These are phyloP conservation scores for Sardinella longiceps DNA, from an alignment of 2,797 vertebrate genomes.

Conservation along the genomic window DNA sequence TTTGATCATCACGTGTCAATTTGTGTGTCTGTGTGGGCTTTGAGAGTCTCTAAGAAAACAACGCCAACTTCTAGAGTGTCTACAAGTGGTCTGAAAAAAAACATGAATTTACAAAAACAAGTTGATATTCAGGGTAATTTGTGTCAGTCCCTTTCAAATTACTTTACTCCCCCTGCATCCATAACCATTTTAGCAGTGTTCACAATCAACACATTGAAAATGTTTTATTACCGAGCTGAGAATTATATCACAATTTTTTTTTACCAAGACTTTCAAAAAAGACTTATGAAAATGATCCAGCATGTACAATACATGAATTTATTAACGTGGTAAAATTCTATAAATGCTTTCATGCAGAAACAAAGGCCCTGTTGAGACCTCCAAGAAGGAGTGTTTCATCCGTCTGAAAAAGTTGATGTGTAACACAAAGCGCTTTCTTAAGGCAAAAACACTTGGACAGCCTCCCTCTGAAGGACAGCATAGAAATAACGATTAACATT, in stretches of 20 bases:
- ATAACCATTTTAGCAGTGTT: background rate
- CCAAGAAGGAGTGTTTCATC: slow-evolving; percentile 6
- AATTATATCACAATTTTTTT: background rate
- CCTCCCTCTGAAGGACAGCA: slow-evolving; percentile 20
- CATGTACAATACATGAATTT: background rate
- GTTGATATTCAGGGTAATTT: background rate
- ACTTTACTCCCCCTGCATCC: background rate
- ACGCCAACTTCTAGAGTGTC: background rate
- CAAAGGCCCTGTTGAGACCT: slow-evolving; percentile 10
- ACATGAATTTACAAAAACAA: background rate
- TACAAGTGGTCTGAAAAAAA: background rate
- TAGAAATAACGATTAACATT: slow-evolving; percentile 40
- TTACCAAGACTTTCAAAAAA: background rate
- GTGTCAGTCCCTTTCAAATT: background rate
- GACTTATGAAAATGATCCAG: background rate
- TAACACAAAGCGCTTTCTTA: slow-evolving; percentile 20
- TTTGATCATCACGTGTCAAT: background rate
- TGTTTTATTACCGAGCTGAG: background rate
- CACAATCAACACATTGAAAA: background rate
- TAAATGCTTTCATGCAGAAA: background rate
- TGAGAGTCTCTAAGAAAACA: background rate
- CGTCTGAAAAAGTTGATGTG: slow-evolving; percentile 1
- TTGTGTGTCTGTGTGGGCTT: background rate
- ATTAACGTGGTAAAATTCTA: background rate
- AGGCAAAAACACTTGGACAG: slow-evolving; percentile 41